These are phyloP conservation scores for Eutrigla gurnardus DNA, from an alignment of 2,797 vertebrate genomes.

Conservation along the genomic window DNA sequence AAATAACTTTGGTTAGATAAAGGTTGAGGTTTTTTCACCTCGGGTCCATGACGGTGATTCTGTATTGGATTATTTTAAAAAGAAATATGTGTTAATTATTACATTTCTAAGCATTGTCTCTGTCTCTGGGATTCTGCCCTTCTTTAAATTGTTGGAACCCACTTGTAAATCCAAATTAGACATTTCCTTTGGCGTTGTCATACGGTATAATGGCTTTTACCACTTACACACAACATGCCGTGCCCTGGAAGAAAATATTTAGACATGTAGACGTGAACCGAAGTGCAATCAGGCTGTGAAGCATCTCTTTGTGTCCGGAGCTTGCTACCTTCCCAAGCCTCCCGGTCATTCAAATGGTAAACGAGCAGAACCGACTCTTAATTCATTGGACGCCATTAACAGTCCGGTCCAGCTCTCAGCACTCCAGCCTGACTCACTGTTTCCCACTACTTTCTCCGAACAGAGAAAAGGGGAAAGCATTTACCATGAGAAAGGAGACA, in stretches of 20 bases:
- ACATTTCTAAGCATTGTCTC: neutral
- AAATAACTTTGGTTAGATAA: neutral
- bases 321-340: slow-evolving; percentile 83
- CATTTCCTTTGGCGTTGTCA: slow-evolving; percentile 21
- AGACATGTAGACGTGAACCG: slow-evolving; percentile 79
- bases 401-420: slow-evolving; percentile 80
- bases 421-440: slow-evolving; percentile 84
- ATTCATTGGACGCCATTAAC: slow-evolving; percentile 84
- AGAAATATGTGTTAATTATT: neutral
- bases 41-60: neutral
- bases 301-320: slow-evolving; percentile 76
- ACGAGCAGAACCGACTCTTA: slow-evolving; percentile 75
- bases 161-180: slow-evolving; percentile 10
- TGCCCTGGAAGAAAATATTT: slow-evolving; percentile 80
- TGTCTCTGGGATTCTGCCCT: neutral
- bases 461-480: slow-evolving; percentile 69
- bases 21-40: slow-evolving; percentile 1
- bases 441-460: slow-evolving; percentile 84
- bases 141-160: neutral
- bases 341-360: slow-evolving; percentile 83
- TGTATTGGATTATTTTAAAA: neutral
- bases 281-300: slow-evolving; percentile 69
- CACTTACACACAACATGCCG: slow-evolving; percentile 60
- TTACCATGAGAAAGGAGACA: slow-evolving; percentile 81
- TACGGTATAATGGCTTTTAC: slow-evolving; percentile 42